These are phyloP conservation scores for Eidolon helvum DNA, from an alignment of 2,113 vertebrate genomes.

Conservation along the genomic window DNA sequence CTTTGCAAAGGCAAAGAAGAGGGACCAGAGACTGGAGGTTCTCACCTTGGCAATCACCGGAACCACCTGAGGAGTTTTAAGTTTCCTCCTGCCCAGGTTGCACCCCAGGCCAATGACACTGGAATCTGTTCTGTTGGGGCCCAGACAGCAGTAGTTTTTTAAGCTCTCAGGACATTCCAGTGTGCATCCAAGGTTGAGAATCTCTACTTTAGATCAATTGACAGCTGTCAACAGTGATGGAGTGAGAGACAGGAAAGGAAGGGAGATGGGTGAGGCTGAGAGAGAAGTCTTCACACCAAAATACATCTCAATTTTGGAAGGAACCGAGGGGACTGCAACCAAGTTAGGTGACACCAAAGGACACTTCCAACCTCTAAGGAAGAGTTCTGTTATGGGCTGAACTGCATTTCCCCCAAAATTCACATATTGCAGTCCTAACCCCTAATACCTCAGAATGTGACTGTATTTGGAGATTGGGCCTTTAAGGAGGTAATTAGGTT, in stretches of 20 bases:
- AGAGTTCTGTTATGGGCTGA: not conserved
- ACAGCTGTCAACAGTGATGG: not conserved
- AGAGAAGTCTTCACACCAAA: not conserved
- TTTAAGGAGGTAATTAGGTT: not conserved
- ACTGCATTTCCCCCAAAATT: not conserved
- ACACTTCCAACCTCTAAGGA: not conserved
- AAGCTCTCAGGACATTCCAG: not conserved
- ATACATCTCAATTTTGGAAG: not conserved
- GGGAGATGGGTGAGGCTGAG: not conserved
- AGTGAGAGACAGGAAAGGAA: not conserved
- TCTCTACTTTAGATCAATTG: not conserved
- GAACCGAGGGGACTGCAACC: not conserved
- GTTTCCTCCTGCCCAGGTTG: not conserved
- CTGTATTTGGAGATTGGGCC: not conserved
- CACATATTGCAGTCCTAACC: not conserved
- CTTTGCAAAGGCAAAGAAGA: slow-evolving; percentile 1
- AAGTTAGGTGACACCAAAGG: not conserved
- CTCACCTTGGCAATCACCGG: not conserved
- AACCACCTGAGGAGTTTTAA: not conserved
- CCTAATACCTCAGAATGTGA: not conserved
- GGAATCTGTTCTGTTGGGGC: not conserved
- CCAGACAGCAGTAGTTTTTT: not conserved
- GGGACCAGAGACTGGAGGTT: not conserved
- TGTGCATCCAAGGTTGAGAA: not conserved
- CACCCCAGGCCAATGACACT: not conserved